These are phyloP conservation scores for Papilio machaon DNA, from an alignment of 1,140 invertebrate genomes.

Conservation along the genomic window DNA sequence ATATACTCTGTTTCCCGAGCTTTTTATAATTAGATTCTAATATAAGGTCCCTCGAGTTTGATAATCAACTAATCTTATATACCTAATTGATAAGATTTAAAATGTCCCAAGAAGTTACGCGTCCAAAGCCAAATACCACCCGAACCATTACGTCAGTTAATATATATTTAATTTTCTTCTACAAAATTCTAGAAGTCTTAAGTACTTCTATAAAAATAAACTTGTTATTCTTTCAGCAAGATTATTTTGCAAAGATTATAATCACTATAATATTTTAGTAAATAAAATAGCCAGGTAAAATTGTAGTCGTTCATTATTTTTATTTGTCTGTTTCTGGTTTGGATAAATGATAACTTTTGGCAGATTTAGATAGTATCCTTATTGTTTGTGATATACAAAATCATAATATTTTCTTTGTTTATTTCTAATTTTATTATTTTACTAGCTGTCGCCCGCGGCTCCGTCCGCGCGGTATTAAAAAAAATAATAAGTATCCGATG, in stretches of 20 bases:
- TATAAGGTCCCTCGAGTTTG: not conserved
- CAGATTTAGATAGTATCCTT: not conserved
- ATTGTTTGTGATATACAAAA: not conserved
- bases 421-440: not conserved
- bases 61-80: not conserved
- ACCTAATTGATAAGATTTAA: not conserved
- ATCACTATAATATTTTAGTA: constrained; percentile 2
- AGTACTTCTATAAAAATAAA: not conserved
- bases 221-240: not conserved
- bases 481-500: too few species aligned
- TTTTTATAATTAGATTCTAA: too few species aligned
- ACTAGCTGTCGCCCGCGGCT: too few species aligned
- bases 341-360: not conserved
- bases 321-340: constrained; percentile 1
- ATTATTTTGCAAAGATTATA: not conserved
- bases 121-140: not conserved
- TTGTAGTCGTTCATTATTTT: not conserved
- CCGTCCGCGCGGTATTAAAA: too few species aligned
- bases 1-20: too few species aligned
- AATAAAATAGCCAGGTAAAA: not conserved
- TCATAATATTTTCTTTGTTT: not conserved
- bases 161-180: not conserved
- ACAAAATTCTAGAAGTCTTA: not conserved
- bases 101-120: not conserved
- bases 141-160: not conserved